These are phyloP conservation scores for Brachyhypopomus occidentalis DNA, from an alignment of 2,113 vertebrate species.

Conservation along the genomic window DNA sequence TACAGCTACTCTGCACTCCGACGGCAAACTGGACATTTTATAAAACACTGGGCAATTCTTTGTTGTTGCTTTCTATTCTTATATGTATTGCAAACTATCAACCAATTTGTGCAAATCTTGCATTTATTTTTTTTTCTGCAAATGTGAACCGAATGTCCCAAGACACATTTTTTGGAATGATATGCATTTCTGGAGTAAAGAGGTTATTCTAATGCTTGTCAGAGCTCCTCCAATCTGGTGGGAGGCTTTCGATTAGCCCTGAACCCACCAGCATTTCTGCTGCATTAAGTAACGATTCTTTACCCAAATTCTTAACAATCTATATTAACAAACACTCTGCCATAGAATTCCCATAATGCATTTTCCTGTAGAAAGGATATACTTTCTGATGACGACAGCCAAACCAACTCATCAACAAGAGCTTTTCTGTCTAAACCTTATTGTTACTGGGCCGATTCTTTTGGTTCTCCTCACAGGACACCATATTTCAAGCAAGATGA, in stretches of 20 bases:
- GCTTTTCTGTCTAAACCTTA: too few species aligned
- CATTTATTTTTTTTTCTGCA: neutral
- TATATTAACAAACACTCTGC: neutral
- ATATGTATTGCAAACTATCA: neutral
- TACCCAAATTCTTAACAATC: neutral
- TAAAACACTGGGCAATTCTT: neutral
- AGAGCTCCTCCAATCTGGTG: constrained; percentile 8
- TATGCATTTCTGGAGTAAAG: neutral
- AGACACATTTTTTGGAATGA: neutral
- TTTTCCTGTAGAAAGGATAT: too few species aligned
- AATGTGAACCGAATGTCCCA: neutral
- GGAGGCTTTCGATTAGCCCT: neutral
- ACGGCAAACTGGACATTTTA: neutral
- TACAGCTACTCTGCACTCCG: neutral
- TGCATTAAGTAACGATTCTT: neutral
- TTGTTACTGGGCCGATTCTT: too few species aligned
- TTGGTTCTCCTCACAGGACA: too few species aligned
- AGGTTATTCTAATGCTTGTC: constrained; percentile 16
- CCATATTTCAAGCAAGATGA: too few species aligned
- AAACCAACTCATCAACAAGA: too few species aligned
- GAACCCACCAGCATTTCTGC: neutral
- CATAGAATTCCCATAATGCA: too few species aligned
- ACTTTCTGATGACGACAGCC: too few species aligned
- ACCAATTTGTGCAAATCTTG: neutral
- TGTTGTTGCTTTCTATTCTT: neutral